Evolutionary conservation across 2,113 vertebrate genomes (phyloP).

Genomic region (Odocoileus hemionus): DNA sequence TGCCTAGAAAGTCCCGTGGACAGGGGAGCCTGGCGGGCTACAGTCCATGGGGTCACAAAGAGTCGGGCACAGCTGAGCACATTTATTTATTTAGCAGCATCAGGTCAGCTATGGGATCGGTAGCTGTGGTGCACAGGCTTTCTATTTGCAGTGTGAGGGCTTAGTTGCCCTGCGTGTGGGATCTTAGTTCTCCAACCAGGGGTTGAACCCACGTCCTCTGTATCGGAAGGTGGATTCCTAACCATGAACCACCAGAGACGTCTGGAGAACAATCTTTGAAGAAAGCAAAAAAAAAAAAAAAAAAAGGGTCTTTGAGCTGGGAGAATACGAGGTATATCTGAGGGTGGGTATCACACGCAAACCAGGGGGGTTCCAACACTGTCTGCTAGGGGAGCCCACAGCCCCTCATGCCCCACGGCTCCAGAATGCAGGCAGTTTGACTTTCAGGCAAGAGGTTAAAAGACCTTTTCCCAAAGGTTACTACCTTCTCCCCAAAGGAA

Average conservation of each 20-base stretch:
- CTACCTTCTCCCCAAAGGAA: neutral
- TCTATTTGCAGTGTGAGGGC: neutral
- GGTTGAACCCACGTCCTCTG: rapidly evolving
- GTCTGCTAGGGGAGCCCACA: neutral
- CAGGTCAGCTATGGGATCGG: neutral
- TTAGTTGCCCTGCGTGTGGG: neutral
- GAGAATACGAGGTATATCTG: neutral
- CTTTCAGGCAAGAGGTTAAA: neutral
- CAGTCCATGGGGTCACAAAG: neutral
- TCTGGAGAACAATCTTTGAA: neutral
- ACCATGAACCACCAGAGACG: neutral
- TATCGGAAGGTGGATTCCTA: neutral
- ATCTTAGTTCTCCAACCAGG: neutral
- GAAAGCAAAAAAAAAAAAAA: neutral
- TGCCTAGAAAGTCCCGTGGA: neutral
- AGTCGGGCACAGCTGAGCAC: neutral
- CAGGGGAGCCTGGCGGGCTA: neutral
- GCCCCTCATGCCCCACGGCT: too few species aligned
- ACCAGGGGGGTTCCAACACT: neutral
- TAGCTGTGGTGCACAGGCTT: neutral
- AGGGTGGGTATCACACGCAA: neutral
- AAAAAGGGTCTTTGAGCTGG: too few species aligned
- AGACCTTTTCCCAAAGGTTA: neutral
- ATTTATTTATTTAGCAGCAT: neutral
- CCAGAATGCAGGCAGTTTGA: neutral